These are phyloP conservation scores for Naja naja DNA, from an alignment of 2,113 vertebrate species.

Conservation along the genomic window DNA sequence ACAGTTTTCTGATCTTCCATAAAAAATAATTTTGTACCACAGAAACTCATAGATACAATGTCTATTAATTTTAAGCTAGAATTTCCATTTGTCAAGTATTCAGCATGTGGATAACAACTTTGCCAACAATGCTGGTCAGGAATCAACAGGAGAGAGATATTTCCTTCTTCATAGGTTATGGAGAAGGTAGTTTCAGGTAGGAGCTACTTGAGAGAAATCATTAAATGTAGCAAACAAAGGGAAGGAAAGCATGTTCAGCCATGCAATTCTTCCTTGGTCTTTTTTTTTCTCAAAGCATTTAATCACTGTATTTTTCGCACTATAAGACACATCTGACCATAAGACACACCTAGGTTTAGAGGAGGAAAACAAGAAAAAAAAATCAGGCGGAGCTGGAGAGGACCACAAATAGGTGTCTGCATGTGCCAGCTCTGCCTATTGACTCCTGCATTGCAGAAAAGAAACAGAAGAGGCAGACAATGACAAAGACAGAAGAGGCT, in stretches of 20 bases:
- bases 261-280: neutral
- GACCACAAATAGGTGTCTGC: too few relatives aligned
- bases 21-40: neutral
- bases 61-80: neutral
- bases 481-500: too few relatives aligned
- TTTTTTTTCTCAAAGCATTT: neutral
- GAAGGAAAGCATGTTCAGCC: neutral
- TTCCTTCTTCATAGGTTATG: neutral
- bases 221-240: neutral
- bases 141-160: neutral
- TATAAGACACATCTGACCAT: too few relatives aligned
- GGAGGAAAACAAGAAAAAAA: too few relatives aligned
- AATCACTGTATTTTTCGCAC: neutral
- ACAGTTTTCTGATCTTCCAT: fast-evolving
- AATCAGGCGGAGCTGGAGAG: too few relatives aligned
- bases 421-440: too few relatives aligned
- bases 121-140: neutral
- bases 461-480: too few relatives aligned
- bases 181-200: neutral
- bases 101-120: neutral
- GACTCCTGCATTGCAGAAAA: too few relatives aligned
- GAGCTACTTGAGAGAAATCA: neutral
- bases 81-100: constrained; percentile 10
- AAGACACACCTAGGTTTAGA: too few relatives aligned
- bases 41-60: neutral